Evolutionary conservation across 2,888 invertebrate genomes (phyloP).

Genomic region (Magallana nippona): DNA sequence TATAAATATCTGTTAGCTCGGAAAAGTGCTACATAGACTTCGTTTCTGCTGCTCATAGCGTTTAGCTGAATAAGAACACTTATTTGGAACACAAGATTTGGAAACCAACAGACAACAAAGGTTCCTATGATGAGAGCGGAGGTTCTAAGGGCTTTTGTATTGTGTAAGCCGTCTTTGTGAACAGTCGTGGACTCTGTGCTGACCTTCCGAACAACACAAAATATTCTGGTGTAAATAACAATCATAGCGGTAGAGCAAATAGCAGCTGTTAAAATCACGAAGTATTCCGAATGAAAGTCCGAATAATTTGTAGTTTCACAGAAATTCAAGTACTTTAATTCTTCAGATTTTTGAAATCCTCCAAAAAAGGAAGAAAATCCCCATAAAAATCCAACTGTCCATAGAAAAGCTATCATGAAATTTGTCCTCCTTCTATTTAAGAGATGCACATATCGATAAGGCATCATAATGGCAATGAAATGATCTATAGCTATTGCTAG

Average conservation of each 20-base stretch:
- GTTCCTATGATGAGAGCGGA: constrained; percentile 71
- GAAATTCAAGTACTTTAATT: constrained; percentile 60
- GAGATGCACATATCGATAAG: constrained; percentile 60
- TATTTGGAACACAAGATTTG: constrained; percentile 67
- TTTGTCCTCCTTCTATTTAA: constrained; percentile 59
- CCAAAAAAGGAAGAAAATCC: constrained; percentile 65
- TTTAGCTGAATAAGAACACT: constrained; percentile 61
- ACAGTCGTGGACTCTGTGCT: constrained; percentile 49
- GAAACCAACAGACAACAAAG: constrained; percentile 71
- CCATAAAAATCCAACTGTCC: constrained; percentile 62
- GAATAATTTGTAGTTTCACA: constrained; percentile 69
- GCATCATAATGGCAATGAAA: constrained; percentile 68
- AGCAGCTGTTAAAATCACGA: constrained; percentile 66
- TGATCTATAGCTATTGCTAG: constrained; percentile 70
- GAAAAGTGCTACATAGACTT: constrained; percentile 54
- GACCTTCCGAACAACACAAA: constrained; percentile 60
- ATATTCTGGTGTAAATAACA: constrained; percentile 69
- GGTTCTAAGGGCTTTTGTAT: constrained; percentile 68
- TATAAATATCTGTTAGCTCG: constrained; percentile 64
- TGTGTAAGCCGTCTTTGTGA: constrained; percentile 60
- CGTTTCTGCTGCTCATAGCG: constrained; percentile 49
- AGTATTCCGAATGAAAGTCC: constrained; percentile 69
- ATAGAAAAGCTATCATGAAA: constrained; percentile 60
- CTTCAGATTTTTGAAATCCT: constrained; percentile 42
- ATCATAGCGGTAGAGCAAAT: constrained; percentile 64